Evolutionary conservation across 2,797 vertebrate species (phyloP).

Genomic region (Chrysocyon brachyurus): DNA sequence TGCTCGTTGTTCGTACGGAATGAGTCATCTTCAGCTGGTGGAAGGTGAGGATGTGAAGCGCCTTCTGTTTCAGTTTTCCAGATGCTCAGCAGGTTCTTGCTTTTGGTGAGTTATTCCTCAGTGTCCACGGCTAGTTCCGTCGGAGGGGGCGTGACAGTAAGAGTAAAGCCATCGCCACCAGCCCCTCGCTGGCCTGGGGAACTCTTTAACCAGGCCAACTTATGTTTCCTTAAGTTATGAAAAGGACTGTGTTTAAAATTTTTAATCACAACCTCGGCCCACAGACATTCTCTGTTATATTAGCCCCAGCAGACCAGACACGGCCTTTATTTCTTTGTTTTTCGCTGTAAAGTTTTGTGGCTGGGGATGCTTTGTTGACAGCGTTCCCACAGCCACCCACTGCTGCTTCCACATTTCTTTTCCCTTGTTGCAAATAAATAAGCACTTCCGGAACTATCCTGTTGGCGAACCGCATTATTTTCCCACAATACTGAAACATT

Average conservation of each 20-base stretch:
- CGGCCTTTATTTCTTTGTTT: constrained; percentile 54
- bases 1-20: constrained; percentile 59
- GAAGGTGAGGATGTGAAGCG: constrained; percentile 60
- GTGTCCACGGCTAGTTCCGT: not conserved
- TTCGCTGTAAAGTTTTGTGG: not conserved
- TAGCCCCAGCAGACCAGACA: constrained; percentile 5
- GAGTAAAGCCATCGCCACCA: not conserved
- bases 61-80: constrained; percentile 64
- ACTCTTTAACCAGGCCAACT: constrained; percentile 61
- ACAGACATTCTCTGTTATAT: constrained; percentile 62
- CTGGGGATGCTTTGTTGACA: not conserved
- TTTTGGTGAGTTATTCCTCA: not conserved
- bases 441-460: constrained; percentile 51
- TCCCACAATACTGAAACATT: not conserved
- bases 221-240: constrained; percentile 59
- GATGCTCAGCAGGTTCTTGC: constrained; percentile 8
- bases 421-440: constrained; percentile 11
- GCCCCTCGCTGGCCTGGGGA: not conserved
- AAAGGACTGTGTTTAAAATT: constrained; percentile 53
- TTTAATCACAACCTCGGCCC: constrained; percentile 64
- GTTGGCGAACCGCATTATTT: not conserved
- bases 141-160: not conserved
- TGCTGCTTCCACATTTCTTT: constrained; percentile 41
- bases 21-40: constrained; percentile 77
- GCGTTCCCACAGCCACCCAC: constrained; percentile 40